These are phyloP conservation scores for Epizoanthus rinbou DNA, from an alignment of 92 coral and sea anemone genomes.

Conservation along the genomic window DNA sequence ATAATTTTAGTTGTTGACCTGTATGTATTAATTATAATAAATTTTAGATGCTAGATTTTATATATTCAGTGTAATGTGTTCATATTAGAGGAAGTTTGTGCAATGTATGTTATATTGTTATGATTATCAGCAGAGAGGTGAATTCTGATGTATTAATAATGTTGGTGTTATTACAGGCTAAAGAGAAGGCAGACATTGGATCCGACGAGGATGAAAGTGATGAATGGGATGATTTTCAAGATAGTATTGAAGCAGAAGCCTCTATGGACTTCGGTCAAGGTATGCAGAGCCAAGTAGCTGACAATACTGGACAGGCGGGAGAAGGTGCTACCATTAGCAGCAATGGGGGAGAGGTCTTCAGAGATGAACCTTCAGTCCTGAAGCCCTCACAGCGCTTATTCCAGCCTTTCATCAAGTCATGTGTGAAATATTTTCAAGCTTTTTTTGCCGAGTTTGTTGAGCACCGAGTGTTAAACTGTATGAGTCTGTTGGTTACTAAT, in stretches of 20 bases:
- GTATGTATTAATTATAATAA: too few relatives aligned
- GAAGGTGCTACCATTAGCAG: neutral
- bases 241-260: neutral
- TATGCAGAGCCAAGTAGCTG: neutral
- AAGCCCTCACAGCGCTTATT: conserved; percentile 50
- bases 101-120: too few relatives aligned
- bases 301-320: neutral
- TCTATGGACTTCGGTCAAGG: conserved; percentile 42
- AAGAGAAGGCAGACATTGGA: conserved; percentile 25
- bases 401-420: conserved; percentile 84
- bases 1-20: too few relatives aligned
- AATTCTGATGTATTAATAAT: neutral
- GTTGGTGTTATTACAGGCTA: neutral
- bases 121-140: too few relatives aligned
- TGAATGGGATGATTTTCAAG: conserved; percentile 66
- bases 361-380: conserved; percentile 3
- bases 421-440: conserved; percentile 74
- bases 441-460: conserved; percentile 82
- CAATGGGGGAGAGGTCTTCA: neutral
- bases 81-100: too few relatives aligned
- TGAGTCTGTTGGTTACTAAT: conserved; percentile 16
- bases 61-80: too few relatives aligned
- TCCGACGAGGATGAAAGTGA: conserved; percentile 44
- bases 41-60: too few relatives aligned
- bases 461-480: conserved; percentile 58